phyloP scores from a whole-genome alignment of 2,113 vertebrate genomes.

The Gallinago media region DNA sequence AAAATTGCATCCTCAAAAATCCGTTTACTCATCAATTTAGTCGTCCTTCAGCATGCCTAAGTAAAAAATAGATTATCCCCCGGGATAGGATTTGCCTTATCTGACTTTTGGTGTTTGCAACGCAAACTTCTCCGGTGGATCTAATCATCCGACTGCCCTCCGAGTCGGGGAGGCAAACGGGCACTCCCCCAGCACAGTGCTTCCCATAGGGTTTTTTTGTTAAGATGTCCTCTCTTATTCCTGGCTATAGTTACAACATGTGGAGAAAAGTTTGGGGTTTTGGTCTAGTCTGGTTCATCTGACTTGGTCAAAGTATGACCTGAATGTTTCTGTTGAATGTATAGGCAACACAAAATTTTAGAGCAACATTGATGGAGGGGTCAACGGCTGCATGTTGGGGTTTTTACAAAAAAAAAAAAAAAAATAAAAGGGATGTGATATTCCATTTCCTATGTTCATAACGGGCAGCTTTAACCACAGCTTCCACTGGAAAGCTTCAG shows the following conservation, averaged over 20 bases:
- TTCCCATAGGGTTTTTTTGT: background rate
- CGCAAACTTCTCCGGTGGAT: background rate
- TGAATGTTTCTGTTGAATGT: accelerated
- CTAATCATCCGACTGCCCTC: background rate
- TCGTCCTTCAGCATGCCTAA: constrained; percentile 25
- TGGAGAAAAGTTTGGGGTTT: background rate
- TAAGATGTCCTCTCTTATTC: background rate
- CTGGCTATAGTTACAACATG: accelerated
- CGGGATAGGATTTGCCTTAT: constrained; percentile 32
- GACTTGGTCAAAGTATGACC: accelerated
- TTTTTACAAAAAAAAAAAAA: no score
- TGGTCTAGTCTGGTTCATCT: background rate
- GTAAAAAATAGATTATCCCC: constrained; percentile 45
- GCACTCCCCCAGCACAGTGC: background rate
- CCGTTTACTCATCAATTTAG: constrained; percentile 52
- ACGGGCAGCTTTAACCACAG: background rate
- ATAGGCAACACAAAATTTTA: background rate
- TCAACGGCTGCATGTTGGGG: accelerated
- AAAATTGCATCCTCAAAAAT: background rate
- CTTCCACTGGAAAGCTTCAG: background rate
- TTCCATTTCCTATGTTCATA: accelerated
- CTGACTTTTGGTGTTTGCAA: constrained; percentile 15
- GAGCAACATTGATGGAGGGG: accelerated
- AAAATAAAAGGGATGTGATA: accelerated
- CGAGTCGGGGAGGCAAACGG: accelerated